These are phyloP conservation scores for Macroramphosus scolopax DNA, from an alignment of 2,797 vertebrate species.

Conservation along the genomic window DNA sequence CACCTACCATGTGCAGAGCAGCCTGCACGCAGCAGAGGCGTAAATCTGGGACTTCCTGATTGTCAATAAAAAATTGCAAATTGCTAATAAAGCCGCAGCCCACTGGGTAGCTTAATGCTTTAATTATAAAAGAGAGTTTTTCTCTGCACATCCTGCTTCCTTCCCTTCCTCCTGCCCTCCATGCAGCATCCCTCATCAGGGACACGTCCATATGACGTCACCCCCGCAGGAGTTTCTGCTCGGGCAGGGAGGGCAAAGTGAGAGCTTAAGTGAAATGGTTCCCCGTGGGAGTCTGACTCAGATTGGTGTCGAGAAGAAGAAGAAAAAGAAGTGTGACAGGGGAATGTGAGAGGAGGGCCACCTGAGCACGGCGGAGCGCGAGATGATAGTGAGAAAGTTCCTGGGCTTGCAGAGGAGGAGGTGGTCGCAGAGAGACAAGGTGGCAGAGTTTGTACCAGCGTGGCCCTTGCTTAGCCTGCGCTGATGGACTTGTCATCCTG, in stretches of 20 bases:
- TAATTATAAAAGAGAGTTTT: neutral
- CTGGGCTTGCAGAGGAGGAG: conserved; percentile 12
- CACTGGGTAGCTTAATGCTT: too few relatives aligned
- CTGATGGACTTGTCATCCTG: conserved; percentile 31
- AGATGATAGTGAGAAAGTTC: conserved; percentile 1
- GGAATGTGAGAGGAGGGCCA: neutral
- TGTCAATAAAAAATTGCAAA: too few relatives aligned
- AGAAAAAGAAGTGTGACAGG: conserved; percentile 3
- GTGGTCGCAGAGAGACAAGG: conserved; percentile 18
- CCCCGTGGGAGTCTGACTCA: conserved; percentile 18
- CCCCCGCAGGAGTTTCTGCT: conserved; percentile 20
- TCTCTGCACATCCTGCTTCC: neutral
- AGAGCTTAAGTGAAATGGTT: conserved; percentile 54
- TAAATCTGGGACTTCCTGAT: too few relatives aligned
- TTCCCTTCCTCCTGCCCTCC: neutral
- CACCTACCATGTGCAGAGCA: too few relatives aligned
- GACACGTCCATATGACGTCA: conserved; percentile 31
- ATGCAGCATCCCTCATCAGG: conserved; percentile 19
- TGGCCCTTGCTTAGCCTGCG: conserved; percentile 33
- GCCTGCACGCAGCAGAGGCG: too few relatives aligned
- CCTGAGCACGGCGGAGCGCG: conserved; percentile 2
- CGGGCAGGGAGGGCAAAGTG: conserved; percentile 20
- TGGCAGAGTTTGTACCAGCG: conserved; percentile 30
- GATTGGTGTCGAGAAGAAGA: conserved; percentile 8
- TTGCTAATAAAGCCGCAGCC: too few relatives aligned